A percentile compares a stretch with the other conserved stretches of the same genome.
phyloP scores from a whole-genome alignment of 2,888 invertebrate species.

The Epistrophella euchroma region DNA sequence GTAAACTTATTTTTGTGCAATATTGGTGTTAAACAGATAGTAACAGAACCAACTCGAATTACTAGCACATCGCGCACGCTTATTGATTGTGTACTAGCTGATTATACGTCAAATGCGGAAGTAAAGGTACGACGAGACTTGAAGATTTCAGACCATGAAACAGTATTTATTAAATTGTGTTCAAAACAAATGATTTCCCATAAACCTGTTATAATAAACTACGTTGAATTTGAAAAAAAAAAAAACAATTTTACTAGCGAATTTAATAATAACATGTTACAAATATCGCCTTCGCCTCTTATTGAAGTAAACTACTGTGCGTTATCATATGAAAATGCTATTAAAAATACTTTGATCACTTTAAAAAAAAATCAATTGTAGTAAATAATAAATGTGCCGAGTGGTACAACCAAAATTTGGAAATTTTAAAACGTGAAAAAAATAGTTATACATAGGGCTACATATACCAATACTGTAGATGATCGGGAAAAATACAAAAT shows the following conservation, averaged over 20 bases:
- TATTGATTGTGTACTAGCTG: too few species aligned
- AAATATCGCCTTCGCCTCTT: not conserved
- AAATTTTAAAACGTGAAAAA: not conserved
- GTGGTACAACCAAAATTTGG: too few species aligned
- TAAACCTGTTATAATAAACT: not conserved
- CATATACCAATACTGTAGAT: not conserved
- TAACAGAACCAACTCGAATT: not conserved
- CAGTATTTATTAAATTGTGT: not conserved
- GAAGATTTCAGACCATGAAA: too few species aligned
- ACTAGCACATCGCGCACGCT: too few species aligned
- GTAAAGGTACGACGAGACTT: too few species aligned
- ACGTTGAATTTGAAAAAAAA: slow-evolving; percentile 9
- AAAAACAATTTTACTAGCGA: not conserved
- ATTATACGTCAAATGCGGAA: too few species aligned
- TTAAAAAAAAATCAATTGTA: not conserved
- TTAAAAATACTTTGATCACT: not conserved
- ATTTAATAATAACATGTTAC: not conserved
- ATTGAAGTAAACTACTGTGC: not conserved
- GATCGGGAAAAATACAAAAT: slow-evolving; percentile 18
- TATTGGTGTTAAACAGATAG: not conserved
- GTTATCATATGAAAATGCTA: not conserved
- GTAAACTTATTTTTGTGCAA: not conserved
- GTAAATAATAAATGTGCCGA: too few species aligned
- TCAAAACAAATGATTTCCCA: not conserved
- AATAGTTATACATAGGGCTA: not conserved